Evolutionary conservation across 2,113 vertebrate genomes (phyloP), one percentile per base, ranked within the genome.

Genomic region (Eudorcas thomsonii): DNA sequence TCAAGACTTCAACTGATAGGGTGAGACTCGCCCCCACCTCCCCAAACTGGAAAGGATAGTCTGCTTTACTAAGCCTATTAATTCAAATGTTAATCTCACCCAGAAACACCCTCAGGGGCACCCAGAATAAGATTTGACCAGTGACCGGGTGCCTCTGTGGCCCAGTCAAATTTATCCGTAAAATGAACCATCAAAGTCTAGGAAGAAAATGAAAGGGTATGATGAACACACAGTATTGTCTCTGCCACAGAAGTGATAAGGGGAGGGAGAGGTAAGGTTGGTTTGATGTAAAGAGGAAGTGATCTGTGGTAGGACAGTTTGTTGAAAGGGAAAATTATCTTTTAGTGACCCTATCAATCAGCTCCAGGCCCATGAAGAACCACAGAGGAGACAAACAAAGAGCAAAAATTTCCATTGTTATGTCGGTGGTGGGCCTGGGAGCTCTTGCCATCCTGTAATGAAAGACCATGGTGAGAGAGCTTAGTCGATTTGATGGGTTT

Each of bases 21-120:
- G n/a, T 86, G 48, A 71, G 7, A 17, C 7, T 2, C 1, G 0
- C 15, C 7, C 30, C 30, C 6, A 7, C 7, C 15, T 36, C 21
- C 30, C 11, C 15, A 55, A 36, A 45, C 6, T 45, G 36, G 48
- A 39, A 48, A 81, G 15, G 80, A 36, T 52, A 74, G 90, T 50
- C 36, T 85, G 26, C n/a, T 85, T 62, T 85, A 78, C 30, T 55
- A 25, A 86, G 28, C 26, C 45, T 78, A 84, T 28, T 36, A 36
- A 95, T 54, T 62, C 71, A 87, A 55, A 57, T 57, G 30, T 33
- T 81, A 57, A 48, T 28, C 71, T 67, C 59, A 54, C 39, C 60
- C 50, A 12, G 85, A 55, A 81, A n/a, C 36, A 55, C 15, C 50
- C 50, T 57, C 59, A 57, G 23, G 45, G n/a, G 71, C 62, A 52